Evolutionary conservation across 2,113 vertebrate genomes (phyloP), one percentile per base, ranked within the genome.

Genomic region (Ageneiosus marmoratus): DNA sequence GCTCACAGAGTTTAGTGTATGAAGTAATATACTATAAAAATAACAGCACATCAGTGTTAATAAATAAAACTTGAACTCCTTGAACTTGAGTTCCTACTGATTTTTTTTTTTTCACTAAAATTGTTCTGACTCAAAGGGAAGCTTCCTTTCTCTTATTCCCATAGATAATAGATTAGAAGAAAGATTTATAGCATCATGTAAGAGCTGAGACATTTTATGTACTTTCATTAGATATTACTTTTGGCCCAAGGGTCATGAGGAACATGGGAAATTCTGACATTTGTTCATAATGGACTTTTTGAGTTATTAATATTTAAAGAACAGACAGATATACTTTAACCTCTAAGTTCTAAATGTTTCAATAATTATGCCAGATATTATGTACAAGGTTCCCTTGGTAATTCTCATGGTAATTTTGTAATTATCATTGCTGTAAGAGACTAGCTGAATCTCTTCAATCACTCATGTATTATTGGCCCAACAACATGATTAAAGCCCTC

Each of bases 161-260:
- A 44, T 48, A 77, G 74, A 84, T 86, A 60, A 83, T 63, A 65
- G 63, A 67, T 60, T 32, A 37, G 48, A 16, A 74, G 50, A 79
- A 81, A 76, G 44, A 80, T 75, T 41, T 4, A 22, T 22, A 12
- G 24, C 29, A 27, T 77, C 76, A 79, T 56, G 22, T 44, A 73
- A 24, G 62, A 58, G 4, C 8, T 13, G 50, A 55, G 41, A 76
- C 53, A 76, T 83, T 60, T 75, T 55, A 62, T 53, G 56, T 48
- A 48, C 70, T 53, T 70, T 72, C 20, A 15, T 60, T 24, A 56
- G 41, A 83, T 56, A 86, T 24, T 34, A 48, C n/a, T n/a, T n/a
- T n/a, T 37, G 12, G 24, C 70, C 34, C 13, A 55, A 55, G 34
- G 24, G 32, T 76, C 12, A 60, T 44, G 4, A 55, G 15, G 32